Percentiles rank a stretch among this genome's conserved stretches.
These are phyloP conservation scores for Condylura cristata DNA, from an alignment of 2,113 vertebrate species.

Conservation along the genomic window DNA sequence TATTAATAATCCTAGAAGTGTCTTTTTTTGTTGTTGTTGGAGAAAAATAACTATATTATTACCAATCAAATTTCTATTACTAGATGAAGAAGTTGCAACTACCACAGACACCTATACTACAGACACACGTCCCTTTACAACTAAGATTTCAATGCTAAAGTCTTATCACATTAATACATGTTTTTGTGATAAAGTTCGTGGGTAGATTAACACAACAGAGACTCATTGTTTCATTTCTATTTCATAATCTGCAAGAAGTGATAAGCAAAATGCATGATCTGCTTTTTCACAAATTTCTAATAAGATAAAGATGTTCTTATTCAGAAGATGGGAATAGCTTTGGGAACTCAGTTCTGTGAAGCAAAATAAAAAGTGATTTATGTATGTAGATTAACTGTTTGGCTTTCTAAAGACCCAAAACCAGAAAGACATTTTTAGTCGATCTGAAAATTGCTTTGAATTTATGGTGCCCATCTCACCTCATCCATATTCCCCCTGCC, in stretches of 20 bases:
- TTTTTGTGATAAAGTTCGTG: conserved; percentile 27
- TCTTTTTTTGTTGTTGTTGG: not conserved
- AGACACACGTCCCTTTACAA: not conserved
- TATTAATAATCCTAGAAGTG: not conserved
- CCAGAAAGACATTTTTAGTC: conserved; percentile 36
- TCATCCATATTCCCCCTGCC: not conserved
- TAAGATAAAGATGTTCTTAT: conserved; percentile 42
- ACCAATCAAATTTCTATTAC: conserved; percentile 42
- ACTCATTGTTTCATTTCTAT: not conserved
- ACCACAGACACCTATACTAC: not conserved
- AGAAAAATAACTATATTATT: conserved; percentile 22
- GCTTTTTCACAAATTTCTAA: conserved; percentile 40
- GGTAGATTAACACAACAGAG: conserved; percentile 16
- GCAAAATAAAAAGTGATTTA: conserved; percentile 55
- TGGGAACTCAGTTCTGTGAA: conserved; percentile 27
- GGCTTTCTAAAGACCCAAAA: conserved; percentile 39
- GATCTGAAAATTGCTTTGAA: not conserved
- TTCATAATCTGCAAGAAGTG: conserved; percentile 35
- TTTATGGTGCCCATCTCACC: not conserved
- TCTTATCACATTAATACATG: not conserved
- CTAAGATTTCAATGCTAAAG: conserved; percentile 14
- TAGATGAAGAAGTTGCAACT: not conserved
- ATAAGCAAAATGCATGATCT: conserved; percentile 8
- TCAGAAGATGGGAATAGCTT: not conserved
- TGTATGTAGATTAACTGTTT: conserved; percentile 19